Percentiles rank a stretch among this genome's conserved stretches.
phyloP scores from a whole-genome alignment of 2,113 vertebrate genomes.

The Crotalus viridis region DNA sequence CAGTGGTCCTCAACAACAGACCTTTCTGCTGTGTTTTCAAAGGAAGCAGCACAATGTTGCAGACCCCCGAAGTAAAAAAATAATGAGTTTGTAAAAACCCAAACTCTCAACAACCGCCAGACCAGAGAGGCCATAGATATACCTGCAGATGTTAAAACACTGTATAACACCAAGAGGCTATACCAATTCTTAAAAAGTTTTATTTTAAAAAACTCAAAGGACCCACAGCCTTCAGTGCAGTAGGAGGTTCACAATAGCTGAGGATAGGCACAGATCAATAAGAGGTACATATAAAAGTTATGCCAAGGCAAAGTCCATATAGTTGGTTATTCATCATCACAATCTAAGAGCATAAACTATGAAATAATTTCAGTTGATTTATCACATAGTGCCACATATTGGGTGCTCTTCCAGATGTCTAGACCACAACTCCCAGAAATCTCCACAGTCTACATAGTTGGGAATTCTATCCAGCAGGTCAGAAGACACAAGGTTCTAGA shows the following conservation, averaged over 20 bases:
- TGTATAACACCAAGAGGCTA: background rate
- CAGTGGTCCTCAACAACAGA: slow-evolving; percentile 56
- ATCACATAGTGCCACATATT: background rate
- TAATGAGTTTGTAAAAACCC: background rate
- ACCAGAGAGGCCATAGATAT: background rate
- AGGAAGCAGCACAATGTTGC: slow-evolving; percentile 18
- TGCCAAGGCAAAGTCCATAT: background rate
- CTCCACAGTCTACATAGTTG: background rate
- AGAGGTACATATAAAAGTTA: background rate
- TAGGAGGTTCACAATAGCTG: background rate
- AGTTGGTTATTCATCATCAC: background rate
- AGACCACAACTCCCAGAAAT: background rate
- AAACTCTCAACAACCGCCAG: background rate
- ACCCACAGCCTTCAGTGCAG: background rate
- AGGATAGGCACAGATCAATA: background rate
- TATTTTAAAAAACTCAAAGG: background rate
- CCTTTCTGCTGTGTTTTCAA: slow-evolving; percentile 26
- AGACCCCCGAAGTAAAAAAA: slow-evolving; percentile 14
- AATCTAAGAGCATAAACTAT: background rate
- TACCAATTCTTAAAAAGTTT: background rate
- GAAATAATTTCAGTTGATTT: background rate
- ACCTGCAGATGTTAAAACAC: background rate
- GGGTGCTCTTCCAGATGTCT: background rate
- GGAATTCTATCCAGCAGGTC: background rate
- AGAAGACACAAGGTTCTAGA: background rate